Evolutionary conservation across 2,113 vertebrate genomes (phyloP).

Genomic region (Alosa alosa): DNA sequence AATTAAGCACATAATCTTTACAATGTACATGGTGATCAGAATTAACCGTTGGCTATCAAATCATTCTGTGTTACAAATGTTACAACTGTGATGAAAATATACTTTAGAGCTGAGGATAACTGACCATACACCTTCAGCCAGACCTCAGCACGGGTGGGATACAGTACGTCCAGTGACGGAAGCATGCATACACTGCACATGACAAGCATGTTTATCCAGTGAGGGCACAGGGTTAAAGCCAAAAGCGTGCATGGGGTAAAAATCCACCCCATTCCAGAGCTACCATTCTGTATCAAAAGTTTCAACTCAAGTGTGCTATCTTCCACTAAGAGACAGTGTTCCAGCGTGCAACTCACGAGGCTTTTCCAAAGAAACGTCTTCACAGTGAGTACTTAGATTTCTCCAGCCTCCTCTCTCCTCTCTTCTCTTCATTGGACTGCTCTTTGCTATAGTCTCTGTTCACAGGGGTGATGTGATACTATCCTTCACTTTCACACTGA

Average conservation of each 20-base stretch:
- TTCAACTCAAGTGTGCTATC: neutral
- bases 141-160: neutral
- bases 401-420: neutral
- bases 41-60: neutral
- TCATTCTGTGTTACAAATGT: neutral
- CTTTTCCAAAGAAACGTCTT: neutral
- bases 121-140: neutral
- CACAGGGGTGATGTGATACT: neutral
- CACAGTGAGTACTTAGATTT: neutral
- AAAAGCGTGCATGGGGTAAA: neutral
- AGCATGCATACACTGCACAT: constrained; percentile 8
- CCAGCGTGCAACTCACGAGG: neutral
- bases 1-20: neutral
- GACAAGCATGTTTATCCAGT: neutral
- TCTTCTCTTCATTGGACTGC: neutral
- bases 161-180: neutral
- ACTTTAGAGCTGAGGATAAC: neutral
- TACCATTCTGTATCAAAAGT: neutral
- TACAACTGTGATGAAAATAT: neutral
- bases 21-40: neutral
- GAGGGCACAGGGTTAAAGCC: neutral
- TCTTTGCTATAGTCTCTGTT: neutral
- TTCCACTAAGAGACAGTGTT: neutral
- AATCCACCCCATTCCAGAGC: no score
- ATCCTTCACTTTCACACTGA: neutral